Evolutionary conservation across 2,888 invertebrate genomes (phyloP), one percentile per base, ranked within the genome.

Genomic region (Scotopteryx bipunctaria): DNA sequence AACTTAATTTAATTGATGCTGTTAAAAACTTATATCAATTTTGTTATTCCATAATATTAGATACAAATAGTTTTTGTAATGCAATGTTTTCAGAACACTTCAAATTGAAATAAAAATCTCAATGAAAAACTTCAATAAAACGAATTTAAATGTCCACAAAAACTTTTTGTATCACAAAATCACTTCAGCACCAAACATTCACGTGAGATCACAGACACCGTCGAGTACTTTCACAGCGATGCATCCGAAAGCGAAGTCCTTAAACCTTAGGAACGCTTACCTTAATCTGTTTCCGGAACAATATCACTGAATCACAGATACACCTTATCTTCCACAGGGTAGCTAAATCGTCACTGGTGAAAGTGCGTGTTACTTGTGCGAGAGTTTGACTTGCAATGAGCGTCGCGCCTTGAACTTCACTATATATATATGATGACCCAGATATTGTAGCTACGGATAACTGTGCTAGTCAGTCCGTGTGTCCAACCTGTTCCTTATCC

Each of bases 401-500:
- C 88, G 91, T 91, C 89, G 92, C 92, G 93, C 94, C 94, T 94
- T 94, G 94, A 94, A 94, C 94, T 94, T 94, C 93, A 91, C 91
- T 92, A 92, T 94, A 94, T 94, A 95, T 94, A 95, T 94, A 94
- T 88, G 86, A 86, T 94, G 95, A 94, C 95, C 94, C 93, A 95
- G 94, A 93, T 94, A 83, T 79, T 66, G 92, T 92, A 93, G 78
- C 73, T 69, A 69, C 75, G 71, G 78, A 71, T 89, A 87, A 87
- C 88, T 89, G 88, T 88, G 86, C 81, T 83, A 81, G 80, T 79
- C 70, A 75, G 78, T 73, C 74, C 71, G 70, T 74, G 67, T 70
- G 76, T 73, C 74, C 79, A 76, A 83, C 81, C 80, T 77, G 83
- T 77, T 76, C 62, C 64, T 73, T 54, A 80, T 86, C 86, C 85